Conservation (phyloP, 2,888 invertebrate genomes). For the Amphiduros pacificus region DNA sequence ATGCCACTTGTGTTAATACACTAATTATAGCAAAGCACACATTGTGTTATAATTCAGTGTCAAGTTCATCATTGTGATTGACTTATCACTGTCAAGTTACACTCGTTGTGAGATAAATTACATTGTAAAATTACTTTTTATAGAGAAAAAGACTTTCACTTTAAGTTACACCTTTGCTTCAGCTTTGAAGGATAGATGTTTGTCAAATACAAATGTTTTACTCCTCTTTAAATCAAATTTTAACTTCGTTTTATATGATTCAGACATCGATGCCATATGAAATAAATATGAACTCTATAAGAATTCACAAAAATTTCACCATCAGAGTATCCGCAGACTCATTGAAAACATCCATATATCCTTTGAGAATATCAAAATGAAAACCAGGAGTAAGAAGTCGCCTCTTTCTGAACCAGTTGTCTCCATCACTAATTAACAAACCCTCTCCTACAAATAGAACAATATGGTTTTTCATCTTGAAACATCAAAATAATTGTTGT, state of each 20-base stretch:
- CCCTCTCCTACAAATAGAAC: too few species aligned
- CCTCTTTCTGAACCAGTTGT: neutral
- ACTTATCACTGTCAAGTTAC: neutral
- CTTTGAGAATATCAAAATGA: neutral
- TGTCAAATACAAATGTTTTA: too few species aligned
- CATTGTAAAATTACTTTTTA: neutral
- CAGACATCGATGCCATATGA: too few species aligned
- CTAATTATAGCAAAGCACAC: neutral
- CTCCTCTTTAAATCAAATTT: too few species aligned
- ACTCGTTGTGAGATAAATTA: neutral
- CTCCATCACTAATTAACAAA: neutral
- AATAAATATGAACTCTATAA: neutral
- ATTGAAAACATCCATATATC: neutral
- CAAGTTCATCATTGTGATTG: neutral
- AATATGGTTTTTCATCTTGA: too few species aligned
- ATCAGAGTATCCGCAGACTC: neutral
- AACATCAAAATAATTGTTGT: too few species aligned
- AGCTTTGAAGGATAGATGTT: too few species aligned
- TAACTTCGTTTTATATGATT: too few species aligned
- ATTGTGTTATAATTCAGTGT: neutral
- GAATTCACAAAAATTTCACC: neutral
- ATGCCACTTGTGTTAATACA: too few species aligned
- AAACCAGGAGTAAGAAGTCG: neutral
- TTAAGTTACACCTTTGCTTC: too few species aligned
- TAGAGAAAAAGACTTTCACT: too few species aligned